phyloP scores from a whole-genome alignment of 1,140 invertebrate species.

The Pinna nobilis region DNA sequence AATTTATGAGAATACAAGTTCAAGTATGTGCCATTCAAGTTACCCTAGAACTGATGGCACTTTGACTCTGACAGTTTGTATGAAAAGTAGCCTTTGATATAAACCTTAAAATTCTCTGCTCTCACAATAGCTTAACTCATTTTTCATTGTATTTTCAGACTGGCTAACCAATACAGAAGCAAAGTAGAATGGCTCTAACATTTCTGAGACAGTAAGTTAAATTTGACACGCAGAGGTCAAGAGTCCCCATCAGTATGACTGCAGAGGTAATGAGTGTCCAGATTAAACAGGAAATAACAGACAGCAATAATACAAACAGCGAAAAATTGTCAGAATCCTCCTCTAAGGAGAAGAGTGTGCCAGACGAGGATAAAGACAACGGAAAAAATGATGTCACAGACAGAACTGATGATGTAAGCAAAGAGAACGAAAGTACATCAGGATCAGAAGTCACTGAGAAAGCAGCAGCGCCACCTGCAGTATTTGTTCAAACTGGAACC shows the following conservation, averaged over 20 bases:
- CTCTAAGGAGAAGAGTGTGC: background rate
- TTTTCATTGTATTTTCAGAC: no score
- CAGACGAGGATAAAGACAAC: conserved; percentile 8
- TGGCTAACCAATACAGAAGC: no score
- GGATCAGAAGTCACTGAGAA: background rate
- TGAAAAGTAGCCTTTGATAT: no score
- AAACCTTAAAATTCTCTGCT: no score
- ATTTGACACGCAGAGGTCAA: no score
- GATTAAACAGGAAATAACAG: conserved; percentile 34
- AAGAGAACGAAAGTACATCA: background rate
- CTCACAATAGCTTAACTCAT: no score
- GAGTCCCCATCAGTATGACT: conserved; percentile 31
- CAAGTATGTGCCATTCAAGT: no score
- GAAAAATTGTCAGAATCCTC: conserved; percentile 1
- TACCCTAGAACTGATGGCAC: no score
- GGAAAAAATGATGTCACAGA: background rate
- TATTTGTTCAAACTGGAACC: conserved; percentile 10
- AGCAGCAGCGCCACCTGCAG: background rate
- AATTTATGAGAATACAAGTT: no score
- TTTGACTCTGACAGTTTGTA: no score
- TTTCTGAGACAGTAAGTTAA: no score
- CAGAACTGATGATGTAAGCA: background rate
- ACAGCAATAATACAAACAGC: conserved; percentile 7
- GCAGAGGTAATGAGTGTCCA: conserved; percentile 37
- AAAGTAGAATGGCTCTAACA: no score